Evolutionary conservation across 2,113 vertebrate genomes (phyloP).

Genomic region (Thermophis baileyi): DNA sequence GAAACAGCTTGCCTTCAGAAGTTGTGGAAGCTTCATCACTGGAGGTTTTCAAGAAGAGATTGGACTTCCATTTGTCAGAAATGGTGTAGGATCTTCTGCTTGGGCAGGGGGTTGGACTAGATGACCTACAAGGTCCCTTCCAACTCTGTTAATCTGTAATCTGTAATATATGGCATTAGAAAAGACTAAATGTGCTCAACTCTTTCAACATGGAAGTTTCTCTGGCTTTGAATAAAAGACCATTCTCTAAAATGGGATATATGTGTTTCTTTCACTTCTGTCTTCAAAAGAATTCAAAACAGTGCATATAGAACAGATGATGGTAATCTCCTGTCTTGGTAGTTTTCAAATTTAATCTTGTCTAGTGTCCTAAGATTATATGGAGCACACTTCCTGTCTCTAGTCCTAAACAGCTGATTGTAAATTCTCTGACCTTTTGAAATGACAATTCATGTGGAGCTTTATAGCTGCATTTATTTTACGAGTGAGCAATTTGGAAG

Average conservation of each 20-base stretch:
- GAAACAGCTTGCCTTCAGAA: too few relatives aligned
- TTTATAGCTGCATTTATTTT: neutral
- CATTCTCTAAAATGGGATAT: neutral
- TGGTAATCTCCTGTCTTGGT: neutral
- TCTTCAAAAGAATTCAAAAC: neutral
- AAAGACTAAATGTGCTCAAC: neutral
- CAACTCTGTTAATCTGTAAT: too few relatives aligned
- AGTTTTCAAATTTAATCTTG: neutral
- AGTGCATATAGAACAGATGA: neutral
- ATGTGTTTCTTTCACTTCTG: neutral
- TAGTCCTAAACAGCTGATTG: neutral
- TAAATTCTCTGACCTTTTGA: neutral
- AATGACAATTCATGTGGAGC: neutral
- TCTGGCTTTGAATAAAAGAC: neutral
- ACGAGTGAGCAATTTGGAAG: neutral
- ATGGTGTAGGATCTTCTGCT: too few relatives aligned
- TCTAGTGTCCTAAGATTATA: neutral
- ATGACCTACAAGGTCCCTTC: too few relatives aligned
- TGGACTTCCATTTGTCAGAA: too few relatives aligned
- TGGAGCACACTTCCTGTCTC: neutral
- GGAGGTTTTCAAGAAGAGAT: too few relatives aligned
- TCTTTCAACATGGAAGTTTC: neutral
- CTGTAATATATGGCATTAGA: neutral
- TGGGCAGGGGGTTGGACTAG: too few relatives aligned
- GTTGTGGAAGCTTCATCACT: too few relatives aligned